Base-by-base conservation (phyloP, 2,113 vertebrate species). In the Stegastes partitus region DNA sequence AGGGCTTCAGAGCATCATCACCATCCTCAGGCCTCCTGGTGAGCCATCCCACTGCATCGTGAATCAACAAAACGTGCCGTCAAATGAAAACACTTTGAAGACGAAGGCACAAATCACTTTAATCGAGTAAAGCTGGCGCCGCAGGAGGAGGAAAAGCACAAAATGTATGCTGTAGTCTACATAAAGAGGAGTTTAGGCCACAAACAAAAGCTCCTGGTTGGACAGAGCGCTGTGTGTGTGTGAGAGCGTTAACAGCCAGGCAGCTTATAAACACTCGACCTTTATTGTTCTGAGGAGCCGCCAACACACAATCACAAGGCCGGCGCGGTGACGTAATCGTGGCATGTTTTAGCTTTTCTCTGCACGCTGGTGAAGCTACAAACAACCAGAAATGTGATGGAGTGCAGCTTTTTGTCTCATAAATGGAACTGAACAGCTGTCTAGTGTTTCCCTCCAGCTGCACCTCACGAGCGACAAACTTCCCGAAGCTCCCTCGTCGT, bases 201-300 rank as follows among this genome's bases (percentile, higher is more conserved):
- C 28, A 75, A 77, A 79, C 31, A 70, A 59, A 74, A 61, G 18
- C 51, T 64, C 15, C 55, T 42, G 26, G 25, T 70, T 54, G 25
- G 47, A 55, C 39, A 65, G 15, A 64, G 39, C 11, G 2, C 64
- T 31, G 42, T 44, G 11, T 39, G 65, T 72, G 73, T 47, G 69
- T 31, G 44, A 50, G 45, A 65, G 54, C 42, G 82, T 87, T 83
- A 83, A 86, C 68, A 68, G 70, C 58, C 69, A 80, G 79, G 71
- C 83, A 81, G 68, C 66, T 81, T 21, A 70, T 89, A 85, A 89
- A 88, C 87, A 87, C 83, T 83, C 0, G 0, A 34, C 68, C 62
- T 77, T 87, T 83, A 83, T 88, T 80, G 31, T 74, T 71, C 37
- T 79, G 62, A 22, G 37, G 72, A 55, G 47, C 39, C 4, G 58